Conservation (phyloP, 2,888 invertebrate genomes). For the Monochamus alternatus region DNA sequence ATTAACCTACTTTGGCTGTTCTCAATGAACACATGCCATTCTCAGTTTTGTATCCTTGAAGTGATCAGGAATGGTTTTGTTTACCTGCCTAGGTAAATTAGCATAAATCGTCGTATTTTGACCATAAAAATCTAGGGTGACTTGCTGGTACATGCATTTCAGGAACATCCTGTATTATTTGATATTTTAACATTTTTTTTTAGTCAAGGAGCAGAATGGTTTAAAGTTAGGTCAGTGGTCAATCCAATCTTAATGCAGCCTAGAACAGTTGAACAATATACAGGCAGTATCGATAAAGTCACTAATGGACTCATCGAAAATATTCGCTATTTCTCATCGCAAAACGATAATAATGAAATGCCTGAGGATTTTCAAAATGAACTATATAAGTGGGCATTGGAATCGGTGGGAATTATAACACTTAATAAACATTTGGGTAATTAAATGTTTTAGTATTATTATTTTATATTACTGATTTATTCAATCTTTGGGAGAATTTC, state of each 20-base stretch:
- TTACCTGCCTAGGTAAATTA: too few relatives aligned
- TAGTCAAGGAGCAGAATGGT: conserved; percentile 75
- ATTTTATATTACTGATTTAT: background rate
- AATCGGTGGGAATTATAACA: conserved; percentile 72
- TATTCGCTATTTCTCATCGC: conserved; percentile 49
- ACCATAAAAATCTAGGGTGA: too few relatives aligned
- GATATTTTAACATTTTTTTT: conserved; percentile 35
- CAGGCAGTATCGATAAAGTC: conserved; percentile 61
- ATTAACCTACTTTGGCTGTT: too few relatives aligned
- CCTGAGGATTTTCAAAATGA: conserved; percentile 72
- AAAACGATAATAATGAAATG: conserved; percentile 56
- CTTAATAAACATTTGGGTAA: conserved; percentile 66
- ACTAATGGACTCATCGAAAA: conserved; percentile 60
- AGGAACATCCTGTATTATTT: too few relatives aligned
- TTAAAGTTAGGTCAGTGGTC: conserved; percentile 71
- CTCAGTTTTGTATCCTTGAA: too few relatives aligned
- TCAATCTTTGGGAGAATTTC: background rate
- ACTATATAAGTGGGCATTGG: conserved; percentile 78
- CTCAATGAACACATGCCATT: too few relatives aligned
- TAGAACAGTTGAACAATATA: conserved; percentile 62
- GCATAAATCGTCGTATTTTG: too few relatives aligned
- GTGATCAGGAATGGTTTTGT: too few relatives aligned
- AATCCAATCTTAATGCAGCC: conserved; percentile 75
- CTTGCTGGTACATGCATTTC: too few relatives aligned
- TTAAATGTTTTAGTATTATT: background rate